Evolutionary conservation across 2,888 invertebrate genomes (phyloP).

Genomic region (Eupithecia centaureata): DNA sequence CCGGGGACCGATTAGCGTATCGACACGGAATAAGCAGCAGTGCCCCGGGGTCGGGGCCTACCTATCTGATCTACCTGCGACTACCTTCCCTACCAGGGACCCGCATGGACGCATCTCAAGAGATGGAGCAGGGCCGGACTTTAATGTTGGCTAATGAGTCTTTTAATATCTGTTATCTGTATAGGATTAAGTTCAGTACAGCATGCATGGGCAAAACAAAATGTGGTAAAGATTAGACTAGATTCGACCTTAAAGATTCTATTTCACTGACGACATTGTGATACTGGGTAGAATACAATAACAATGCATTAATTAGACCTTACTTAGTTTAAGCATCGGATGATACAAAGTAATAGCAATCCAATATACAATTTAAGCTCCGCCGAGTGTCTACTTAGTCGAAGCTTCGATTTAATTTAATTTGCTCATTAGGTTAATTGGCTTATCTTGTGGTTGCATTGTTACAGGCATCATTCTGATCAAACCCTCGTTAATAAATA

Average conservation of each 20-base stretch:
- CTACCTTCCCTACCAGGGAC: slow-evolving; percentile 30
- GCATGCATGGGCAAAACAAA: not conserved
- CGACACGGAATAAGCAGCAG: slow-evolving; percentile 33
- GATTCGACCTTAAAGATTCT: not conserved
- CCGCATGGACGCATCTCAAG: slow-evolving; percentile 47
- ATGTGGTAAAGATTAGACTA: not conserved
- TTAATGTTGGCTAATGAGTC: not conserved
- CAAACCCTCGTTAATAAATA: too few relatives aligned
- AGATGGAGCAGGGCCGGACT: slow-evolving; percentile 30
- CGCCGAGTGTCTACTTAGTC: not conserved
- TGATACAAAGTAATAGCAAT: not conserved
- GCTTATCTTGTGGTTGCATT: not conserved
- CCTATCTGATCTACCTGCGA: slow-evolving; percentile 39
- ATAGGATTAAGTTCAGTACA: not conserved
- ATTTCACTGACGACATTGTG: not conserved
- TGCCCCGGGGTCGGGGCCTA: slow-evolving; percentile 27
- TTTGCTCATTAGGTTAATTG: not conserved
- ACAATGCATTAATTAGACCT: not conserved
- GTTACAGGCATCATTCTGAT: too few relatives aligned
- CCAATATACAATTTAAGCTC: not conserved
- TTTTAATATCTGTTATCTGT: not conserved
- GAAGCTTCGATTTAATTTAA: not conserved
- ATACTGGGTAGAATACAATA: not conserved
- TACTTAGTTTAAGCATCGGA: not conserved
- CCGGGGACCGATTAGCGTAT: slow-evolving; percentile 47